Percentiles rank a stretch among this genome's conserved stretches.
Evolutionary conservation across 2,888 invertebrate genomes (phyloP).

Genomic region (Lasioglossum zephyrum): DNA sequence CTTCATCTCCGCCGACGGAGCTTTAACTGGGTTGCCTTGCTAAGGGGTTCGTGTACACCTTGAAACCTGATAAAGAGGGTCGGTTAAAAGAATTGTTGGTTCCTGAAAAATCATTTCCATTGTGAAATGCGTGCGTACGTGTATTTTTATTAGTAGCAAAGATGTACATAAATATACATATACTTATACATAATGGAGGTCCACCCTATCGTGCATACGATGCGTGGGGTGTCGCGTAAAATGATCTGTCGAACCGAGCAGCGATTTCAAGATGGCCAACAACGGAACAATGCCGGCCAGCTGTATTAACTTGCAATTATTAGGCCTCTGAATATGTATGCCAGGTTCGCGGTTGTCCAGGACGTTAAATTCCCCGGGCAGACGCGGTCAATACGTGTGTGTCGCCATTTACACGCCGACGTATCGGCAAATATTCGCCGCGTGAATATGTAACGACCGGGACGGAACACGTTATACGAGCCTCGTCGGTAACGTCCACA

Average conservation of each 20-base stretch:
- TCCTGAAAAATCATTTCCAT: no score
- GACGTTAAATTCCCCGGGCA: constrained; percentile 60
- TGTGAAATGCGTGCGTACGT: neutral
- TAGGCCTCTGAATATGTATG: constrained; percentile 66
- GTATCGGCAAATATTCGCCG: constrained; percentile 50
- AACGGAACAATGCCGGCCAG: constrained; percentile 55
- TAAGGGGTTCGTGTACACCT: neutral
- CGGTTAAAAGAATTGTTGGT: no score
- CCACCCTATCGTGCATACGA: neutral
- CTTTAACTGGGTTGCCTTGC: neutral
- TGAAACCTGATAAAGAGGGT: neutral
- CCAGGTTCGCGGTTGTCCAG: constrained; percentile 34
- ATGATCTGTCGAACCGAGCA: neutral
- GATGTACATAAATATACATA: no score
- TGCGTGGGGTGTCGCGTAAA: neutral
- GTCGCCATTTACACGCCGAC: constrained; percentile 36
- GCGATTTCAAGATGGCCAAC: neutral
- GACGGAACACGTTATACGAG: constrained; percentile 26
- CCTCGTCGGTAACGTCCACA: neutral
- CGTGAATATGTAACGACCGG: constrained; percentile 46
- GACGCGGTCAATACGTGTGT: constrained; percentile 47
- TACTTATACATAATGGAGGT: no score
- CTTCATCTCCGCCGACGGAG: constrained; percentile 13
- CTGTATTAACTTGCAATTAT: constrained; percentile 68
- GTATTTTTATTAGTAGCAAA: no score